phyloP scores from a whole-genome alignment of 2,797 vertebrate species.

The Scomberomorus guttatus region DNA sequence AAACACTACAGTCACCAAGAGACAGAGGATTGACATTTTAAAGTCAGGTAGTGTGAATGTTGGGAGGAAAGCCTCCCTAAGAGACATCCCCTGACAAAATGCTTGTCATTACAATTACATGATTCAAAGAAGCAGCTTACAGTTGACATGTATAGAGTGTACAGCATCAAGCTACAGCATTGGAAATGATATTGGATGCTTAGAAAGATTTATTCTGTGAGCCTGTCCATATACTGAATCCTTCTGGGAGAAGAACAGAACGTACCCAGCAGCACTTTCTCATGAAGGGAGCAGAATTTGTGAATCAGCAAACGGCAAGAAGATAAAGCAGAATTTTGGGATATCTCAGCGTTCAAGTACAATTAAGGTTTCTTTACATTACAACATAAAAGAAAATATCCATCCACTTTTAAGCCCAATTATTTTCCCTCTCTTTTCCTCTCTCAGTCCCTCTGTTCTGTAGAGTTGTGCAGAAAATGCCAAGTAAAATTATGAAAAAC shows the following conservation, averaged over 20 bases:
- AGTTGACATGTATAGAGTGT: conserved; percentile 34
- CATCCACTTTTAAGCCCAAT: conserved; percentile 64
- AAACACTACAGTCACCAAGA: conserved; percentile 17
- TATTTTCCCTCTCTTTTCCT: conserved; percentile 37
- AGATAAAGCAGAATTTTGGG: conserved; percentile 39
- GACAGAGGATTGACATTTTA: conserved; percentile 35
- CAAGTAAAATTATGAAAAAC: conserved; percentile 71
- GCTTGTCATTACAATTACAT: conserved; percentile 38
- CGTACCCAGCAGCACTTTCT: conserved; percentile 24
- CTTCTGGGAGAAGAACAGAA: conserved; percentile 11
- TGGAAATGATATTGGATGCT: conserved; percentile 20
- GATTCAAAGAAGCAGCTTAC: conserved; percentile 54
- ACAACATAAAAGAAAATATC: conserved; percentile 67
- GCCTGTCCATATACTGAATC: not conserved
- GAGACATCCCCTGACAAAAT: conserved; percentile 51
- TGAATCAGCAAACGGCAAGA: conserved; percentile 33
- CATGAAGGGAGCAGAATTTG: conserved; percentile 19
- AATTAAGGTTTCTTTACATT: conserved; percentile 70
- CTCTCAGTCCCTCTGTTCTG: conserved; percentile 37
- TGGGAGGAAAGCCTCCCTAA: conserved; percentile 21
- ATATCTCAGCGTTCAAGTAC: conserved; percentile 49
- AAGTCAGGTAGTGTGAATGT: conserved; percentile 6
- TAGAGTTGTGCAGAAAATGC: conserved; percentile 59
- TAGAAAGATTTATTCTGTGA: conserved; percentile 12
- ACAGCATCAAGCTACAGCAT: conserved; percentile 6